Conservation (phyloP, 1,140 invertebrate species). For the Caerostris darwini region DNA sequence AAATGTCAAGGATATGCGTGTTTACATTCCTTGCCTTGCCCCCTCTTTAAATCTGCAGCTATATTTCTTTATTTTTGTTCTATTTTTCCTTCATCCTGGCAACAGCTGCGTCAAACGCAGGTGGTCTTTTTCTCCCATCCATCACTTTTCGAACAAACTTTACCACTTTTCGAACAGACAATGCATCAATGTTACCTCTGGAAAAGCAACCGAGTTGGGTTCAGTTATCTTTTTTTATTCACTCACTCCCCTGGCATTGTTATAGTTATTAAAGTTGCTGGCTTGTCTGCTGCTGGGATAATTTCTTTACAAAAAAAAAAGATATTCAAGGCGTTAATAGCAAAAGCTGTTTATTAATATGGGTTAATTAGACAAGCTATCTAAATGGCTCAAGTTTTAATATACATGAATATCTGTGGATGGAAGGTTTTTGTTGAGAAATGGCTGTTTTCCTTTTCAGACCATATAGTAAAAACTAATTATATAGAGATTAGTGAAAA, state of each 20-base stretch:
- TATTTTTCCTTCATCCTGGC: conserved; percentile 30
- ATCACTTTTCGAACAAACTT: conserved; percentile 68
- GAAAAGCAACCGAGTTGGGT: conserved; percentile 43
- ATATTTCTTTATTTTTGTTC: background rate
- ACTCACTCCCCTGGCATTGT: conserved; percentile 1
- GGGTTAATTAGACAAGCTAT: background rate
- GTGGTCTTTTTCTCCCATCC: conserved; percentile 72
- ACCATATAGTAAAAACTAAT: too few species aligned
- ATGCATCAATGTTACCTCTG: conserved; percentile 73
- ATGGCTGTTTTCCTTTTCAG: too few species aligned
- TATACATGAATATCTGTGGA: background rate
- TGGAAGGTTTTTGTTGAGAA: background rate
- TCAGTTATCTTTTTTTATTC: conserved; percentile 33
- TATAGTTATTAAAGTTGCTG: conserved; percentile 29
- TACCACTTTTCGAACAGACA: conserved; percentile 74
- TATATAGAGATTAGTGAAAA: too few species aligned
- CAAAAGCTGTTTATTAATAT: background rate
- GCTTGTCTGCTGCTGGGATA: background rate
- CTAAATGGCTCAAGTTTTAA: background rate
- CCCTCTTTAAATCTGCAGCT: conserved; percentile 39
- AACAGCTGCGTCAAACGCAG: conserved; percentile 74
- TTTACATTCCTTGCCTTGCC: background rate
- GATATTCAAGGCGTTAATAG: background rate
- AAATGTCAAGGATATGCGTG: conserved; percentile 50
- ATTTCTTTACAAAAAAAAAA: background rate